phyloP scores from a whole-genome alignment of 2,113 vertebrate species.

The Sprattus sprattus region DNA sequence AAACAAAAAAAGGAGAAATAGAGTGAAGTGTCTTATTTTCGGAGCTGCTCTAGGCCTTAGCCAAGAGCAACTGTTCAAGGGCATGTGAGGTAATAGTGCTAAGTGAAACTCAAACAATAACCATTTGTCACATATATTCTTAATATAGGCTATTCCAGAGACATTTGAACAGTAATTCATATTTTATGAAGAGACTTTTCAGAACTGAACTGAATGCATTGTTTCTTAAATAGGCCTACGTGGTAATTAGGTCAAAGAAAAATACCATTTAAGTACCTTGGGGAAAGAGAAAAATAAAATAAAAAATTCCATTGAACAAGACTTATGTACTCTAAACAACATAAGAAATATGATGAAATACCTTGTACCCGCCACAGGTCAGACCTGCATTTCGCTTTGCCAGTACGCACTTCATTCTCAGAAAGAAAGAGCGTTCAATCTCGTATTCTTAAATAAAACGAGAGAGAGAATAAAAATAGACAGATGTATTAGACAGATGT shows the following conservation, averaged over 20 bases:
- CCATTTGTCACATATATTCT: not conserved
- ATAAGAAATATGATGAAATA: slow-evolving; percentile 47
- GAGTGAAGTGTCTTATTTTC: not conserved
- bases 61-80: too few relatives aligned
- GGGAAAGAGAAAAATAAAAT: too few relatives aligned
- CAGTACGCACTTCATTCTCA: slow-evolving; percentile 96
- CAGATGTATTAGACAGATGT: not conserved
- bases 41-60: too few relatives aligned
- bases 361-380: slow-evolving; percentile 97
- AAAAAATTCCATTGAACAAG: too few relatives aligned
- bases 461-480: slow-evolving; percentile 21
- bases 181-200: not conserved
- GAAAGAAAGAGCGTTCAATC: slow-evolving; percentile 94
- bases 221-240: not conserved
- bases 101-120: not conserved
- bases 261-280: too few relatives aligned
- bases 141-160: not conserved
- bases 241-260: not conserved
- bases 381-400: slow-evolving; percentile 96
- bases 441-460: slow-evolving; percentile 81
- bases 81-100: not conserved
- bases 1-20: not conserved
- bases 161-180: not conserved
- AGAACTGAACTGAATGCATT: not conserved
- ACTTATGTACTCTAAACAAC: too few relatives aligned